Evolutionary conservation across 2,888 invertebrate genomes (phyloP), one percentile per base, ranked within the genome.

Genomic region (Macrophya annulata): DNA sequence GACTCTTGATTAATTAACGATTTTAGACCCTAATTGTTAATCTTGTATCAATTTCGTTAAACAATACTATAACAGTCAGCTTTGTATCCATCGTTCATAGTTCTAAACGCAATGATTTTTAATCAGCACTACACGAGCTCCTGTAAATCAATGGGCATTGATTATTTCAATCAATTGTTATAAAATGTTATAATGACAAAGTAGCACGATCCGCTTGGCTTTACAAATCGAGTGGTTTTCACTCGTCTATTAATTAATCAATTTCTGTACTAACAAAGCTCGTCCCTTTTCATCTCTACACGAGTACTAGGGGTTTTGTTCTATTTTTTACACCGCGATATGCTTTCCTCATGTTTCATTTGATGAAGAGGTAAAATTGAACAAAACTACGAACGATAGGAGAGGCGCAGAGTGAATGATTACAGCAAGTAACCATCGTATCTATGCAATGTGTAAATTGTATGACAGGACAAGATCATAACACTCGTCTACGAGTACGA

Each of bases 1-100:
- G n/a, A 74, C 45, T 45, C n/a, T 74, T 21, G 55, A 77, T 77
- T 77, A 77, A 77, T 77, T 77, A 8, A 55, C 51, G 51, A 43
- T 55, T 37, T 77, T 15, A 45, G 5, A 74, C 21, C 25, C 45
- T 45, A 45, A 45, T 43, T n/a, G 21, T 45, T 74, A 17, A 43
- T 45, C n/a, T 0, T 10, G n/a, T 21, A 9, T 74, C 4, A n/a
- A 45, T 74, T 74, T 74, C 15, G 1, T 45, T 10, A 25, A 45
- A 45, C 15, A 43, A 6, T 65, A 65, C 12, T 55, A 3, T 31
- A 31, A 31, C 15, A 55, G 10, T 31, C 17, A 9, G 10, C 1
- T 68, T 68, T 68, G 0, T 21, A 21, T 74, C 43, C 43, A 3
- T 74, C 21, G 21, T 25, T 3, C 4, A 62, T 4, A 25, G 2